Evolutionary conservation across 2,797 vertebrate species (phyloP), one percentile per base, ranked within the genome.

Genomic region (Fringilla coelebs): DNA sequence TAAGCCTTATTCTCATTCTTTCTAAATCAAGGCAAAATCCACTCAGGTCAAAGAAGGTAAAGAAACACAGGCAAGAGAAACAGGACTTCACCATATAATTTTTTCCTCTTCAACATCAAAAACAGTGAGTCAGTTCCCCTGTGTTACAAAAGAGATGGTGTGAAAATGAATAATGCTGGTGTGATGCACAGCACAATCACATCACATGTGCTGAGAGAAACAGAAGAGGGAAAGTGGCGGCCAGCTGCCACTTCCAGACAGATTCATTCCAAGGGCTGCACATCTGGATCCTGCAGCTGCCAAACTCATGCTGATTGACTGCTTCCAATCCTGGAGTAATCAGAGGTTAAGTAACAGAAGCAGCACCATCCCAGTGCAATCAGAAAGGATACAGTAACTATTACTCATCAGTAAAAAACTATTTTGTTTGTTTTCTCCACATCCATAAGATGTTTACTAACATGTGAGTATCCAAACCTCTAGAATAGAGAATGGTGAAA

Each of bases 241-340:
- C 94, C 93, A 92, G 90, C 83, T 97, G 93, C 90, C 75, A 75
- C 66, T 84, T 80, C 28, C 55, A 58, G 67, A 92, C 75, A 66
- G n/a, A 76, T 49, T 92, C 58, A 93, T 97, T 96, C 87, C 74
- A 96, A 95, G 52, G 81, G 46, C 81, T 83, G 67, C 49, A 84
- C 96, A 97, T 97, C 96, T 97, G 96, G 90, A 91, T 68, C 58
- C 45, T 48, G 48, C 88, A 94, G 92, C 88, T 97, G 96, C 91
- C 94, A 96, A 79, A 68, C 32, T 84, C 54, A 46, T 13, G 58
- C 45, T 68, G 81, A 91, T 74, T 88, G 90, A 85, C 58, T 90
- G 49, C 66, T 92, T 95, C 94, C 75, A 94, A 74, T 73, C 43
- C 55, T 86, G 54, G 26, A 87, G 45, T 88, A 85, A 89, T 94